Percentiles rank a stretch among this genome's conserved stretches.
These are phyloP conservation scores for Vultur gryphus DNA, from an alignment of 2,797 vertebrate genomes.

Conservation along the genomic window DNA sequence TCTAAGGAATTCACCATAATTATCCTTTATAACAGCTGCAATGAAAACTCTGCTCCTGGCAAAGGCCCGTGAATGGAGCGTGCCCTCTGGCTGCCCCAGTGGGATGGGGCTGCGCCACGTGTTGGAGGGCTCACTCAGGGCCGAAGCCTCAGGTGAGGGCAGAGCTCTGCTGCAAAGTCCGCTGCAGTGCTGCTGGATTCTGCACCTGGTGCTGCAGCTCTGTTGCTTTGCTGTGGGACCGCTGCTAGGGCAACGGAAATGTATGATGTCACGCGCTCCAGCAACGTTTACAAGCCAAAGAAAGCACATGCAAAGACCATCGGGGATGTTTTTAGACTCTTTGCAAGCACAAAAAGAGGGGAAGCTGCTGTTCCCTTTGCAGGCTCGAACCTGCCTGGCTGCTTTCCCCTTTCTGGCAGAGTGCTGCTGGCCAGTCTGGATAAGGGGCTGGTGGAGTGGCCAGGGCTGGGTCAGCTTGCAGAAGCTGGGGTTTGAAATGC, in stretches of 20 bases:
- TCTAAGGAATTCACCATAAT: conserved; percentile 24
- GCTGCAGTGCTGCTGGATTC: neutral
- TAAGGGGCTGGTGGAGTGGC: neutral
- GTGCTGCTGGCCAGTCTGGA: neutral
- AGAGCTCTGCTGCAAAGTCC: neutral
- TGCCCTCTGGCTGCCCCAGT: neutral
- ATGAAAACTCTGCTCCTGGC: neutral
- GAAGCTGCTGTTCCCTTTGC: neutral
- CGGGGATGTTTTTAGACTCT: neutral
- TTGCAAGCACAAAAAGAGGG: neutral
- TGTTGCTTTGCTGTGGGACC: conserved; percentile 24
- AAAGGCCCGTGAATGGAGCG: neutral
- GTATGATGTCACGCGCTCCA: neutral
- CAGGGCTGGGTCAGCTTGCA: neutral
- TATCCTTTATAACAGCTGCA: neutral
- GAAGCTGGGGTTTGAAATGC: neutral
- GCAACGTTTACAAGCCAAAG: neutral
- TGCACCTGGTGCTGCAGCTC: neutral
- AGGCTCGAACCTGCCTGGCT: neutral
- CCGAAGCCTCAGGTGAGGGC: neutral
- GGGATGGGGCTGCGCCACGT: neutral
- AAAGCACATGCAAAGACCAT: neutral
- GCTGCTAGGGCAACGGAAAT: conserved; percentile 19
- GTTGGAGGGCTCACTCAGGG: neutral
- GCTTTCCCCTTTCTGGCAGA: neutral